Evolutionary conservation across 53 echinoderm and acorn worm species (phyloP).

Genomic region (Actinopyga echinites): DNA sequence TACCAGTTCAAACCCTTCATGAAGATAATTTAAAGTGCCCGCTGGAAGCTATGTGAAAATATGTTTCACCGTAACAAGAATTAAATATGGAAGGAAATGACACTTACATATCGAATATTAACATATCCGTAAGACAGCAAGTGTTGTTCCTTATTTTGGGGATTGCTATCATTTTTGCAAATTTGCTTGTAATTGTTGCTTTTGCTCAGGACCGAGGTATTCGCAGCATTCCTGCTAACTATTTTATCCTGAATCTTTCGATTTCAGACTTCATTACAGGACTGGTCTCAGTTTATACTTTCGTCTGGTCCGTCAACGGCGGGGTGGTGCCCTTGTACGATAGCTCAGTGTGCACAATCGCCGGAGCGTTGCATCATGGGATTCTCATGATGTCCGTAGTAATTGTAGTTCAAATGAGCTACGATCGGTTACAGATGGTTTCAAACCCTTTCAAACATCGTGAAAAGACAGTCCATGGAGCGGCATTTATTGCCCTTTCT

Average conservation of each 20-base stretch:
- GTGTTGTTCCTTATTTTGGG: neutral
- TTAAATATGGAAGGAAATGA: too few species aligned
- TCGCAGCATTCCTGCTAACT: neutral
- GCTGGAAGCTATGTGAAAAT: too few species aligned
- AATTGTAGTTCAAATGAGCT: neutral
- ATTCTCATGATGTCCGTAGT: neutral
- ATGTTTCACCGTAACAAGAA: too few species aligned
- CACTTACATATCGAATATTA: too few species aligned
- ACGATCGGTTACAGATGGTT: neutral
- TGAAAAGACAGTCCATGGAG: neutral
- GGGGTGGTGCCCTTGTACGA: neutral
- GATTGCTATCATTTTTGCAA: neutral
- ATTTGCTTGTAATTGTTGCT: neutral
- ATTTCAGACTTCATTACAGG: slow-evolving; percentile 2
- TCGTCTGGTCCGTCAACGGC: neutral
- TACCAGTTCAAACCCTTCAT: too few species aligned
- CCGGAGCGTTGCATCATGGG: neutral
- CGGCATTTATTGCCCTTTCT: neutral
- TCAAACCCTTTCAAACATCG: slow-evolving; percentile 1
- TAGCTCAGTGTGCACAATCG: neutral
- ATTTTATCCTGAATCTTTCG: neutral
- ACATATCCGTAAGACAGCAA: neutral
- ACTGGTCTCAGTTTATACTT: neutral
- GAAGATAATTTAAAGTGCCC: too few species aligned
- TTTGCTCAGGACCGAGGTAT: neutral